Conservation (phyloP, 2,888 invertebrate genomes). For the Agrotis ipsilon region DNA sequence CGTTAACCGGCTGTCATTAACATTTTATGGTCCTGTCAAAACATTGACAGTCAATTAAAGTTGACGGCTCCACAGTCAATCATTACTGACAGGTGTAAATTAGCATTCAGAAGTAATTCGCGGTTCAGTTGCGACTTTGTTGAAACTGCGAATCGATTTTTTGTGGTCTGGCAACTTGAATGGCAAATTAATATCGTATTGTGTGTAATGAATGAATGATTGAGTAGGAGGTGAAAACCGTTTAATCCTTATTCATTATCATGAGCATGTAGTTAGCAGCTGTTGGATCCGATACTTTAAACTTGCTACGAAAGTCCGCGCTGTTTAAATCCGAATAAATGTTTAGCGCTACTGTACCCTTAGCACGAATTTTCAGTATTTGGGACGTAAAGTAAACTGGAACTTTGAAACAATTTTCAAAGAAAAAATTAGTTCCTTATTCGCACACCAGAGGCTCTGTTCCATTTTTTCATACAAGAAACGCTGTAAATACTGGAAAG, state of each 20-base stretch:
- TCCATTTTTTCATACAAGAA: too few relatives aligned
- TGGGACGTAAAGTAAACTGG: too few relatives aligned
- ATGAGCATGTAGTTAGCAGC: background rate
- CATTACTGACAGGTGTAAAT: slow-evolving; percentile 64
- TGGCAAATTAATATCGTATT: slow-evolving; percentile 38
- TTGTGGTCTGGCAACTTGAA: slow-evolving; percentile 25
- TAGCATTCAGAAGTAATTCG: slow-evolving; percentile 53
- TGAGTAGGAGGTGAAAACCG: background rate
- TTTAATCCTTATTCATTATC: background rate
- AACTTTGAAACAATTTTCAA: too few relatives aligned
- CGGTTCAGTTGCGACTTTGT: slow-evolving; percentile 34
- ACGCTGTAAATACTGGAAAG: too few relatives aligned
- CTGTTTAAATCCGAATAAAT: too few relatives aligned
- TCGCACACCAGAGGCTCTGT: too few relatives aligned
- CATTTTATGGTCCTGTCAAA: slow-evolving; percentile 60
- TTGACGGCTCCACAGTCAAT: slow-evolving; percentile 63
- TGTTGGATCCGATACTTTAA: too few relatives aligned
- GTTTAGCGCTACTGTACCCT: too few relatives aligned
- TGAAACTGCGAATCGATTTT: slow-evolving; percentile 34
- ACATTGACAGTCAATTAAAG: slow-evolving; percentile 68
- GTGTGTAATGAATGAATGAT: slow-evolving; percentile 18
- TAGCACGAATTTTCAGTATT: too few relatives aligned
- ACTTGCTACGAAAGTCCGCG: too few relatives aligned
- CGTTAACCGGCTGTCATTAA: slow-evolving; percentile 63
- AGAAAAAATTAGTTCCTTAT: too few relatives aligned